Base-by-base conservation (phyloP, 2,113 vertebrate species). In the Choloepus hoffmanni region DNA sequence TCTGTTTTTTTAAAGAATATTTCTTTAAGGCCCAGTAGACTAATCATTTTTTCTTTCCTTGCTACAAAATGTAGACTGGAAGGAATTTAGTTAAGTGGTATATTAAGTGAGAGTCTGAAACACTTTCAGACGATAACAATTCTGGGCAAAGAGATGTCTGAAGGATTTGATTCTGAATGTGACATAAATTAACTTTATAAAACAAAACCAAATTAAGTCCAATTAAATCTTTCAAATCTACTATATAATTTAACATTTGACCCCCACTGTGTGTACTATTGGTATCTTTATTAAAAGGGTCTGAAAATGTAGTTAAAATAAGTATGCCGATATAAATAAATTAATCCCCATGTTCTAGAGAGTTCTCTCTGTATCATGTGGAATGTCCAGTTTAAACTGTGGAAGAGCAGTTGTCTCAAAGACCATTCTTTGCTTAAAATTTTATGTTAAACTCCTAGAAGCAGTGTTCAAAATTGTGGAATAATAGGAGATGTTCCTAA, bases 21-120 rank as follows among this genome's bases (percentile, higher is more conserved):
- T 98, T 98, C 85, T 28, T 95, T 95, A 62, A 97, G 91, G 7
- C 96, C 93, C 23, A 96, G 33, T 23, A 95, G 97, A 92, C 92
- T 84, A 94, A 89, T 97, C 48, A 24, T 82, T 81, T 97, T 97
- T 95, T 90, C 55, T 97, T 98, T 92, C 45, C 23, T 92, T 94
- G 13, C 87, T 36, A 3, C 89, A 82, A 96, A 95, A 92, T 94
- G 78, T 95, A 91, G 1, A 94, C 85, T 82, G 28, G 60, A 83
- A 50, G 45, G 45, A 92, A 70, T 30, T 82, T 87, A 92, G 91
- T 40, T 96, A 58, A 58, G 88, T 95, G 73, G n/a, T 73, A 0
- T 65, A 77, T 90, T 94, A 92, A 84, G 85, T 79, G 68, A 62
- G 45, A 40, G 9, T 83, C 73, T 2, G 85, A 28, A 96, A 9